Percentiles rank a stretch among this genome's conserved stretches.
phyloP scores from a whole-genome alignment of 2,888 invertebrate species.

The Aphidius colemani region DNA sequence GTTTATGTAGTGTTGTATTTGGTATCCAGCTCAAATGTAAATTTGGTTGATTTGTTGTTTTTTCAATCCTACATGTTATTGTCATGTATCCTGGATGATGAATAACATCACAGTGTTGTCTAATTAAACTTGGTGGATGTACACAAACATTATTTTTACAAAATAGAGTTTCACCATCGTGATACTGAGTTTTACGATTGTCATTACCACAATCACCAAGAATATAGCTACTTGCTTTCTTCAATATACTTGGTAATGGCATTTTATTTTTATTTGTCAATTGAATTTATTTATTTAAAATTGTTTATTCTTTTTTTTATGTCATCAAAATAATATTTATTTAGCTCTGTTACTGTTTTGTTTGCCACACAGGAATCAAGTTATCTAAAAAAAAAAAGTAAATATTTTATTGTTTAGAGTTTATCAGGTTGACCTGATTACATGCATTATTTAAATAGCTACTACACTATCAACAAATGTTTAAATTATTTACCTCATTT shows the following conservation, averaged over 20 bases:
- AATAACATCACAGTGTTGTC: slow-evolving; percentile 80
- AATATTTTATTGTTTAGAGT: no score
- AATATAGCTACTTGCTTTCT: slow-evolving; percentile 80
- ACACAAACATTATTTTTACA: slow-evolving; percentile 98
- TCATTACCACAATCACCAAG: slow-evolving; percentile 71
- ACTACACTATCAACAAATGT: no score
- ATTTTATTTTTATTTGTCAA: slow-evolving; percentile 56
- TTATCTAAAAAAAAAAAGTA: slow-evolving; percentile 37
- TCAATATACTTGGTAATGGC: slow-evolving; percentile 78
- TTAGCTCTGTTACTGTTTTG: no score
- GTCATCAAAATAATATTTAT: no score
- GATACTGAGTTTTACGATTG: slow-evolving; percentile 65
- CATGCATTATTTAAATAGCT: no score
- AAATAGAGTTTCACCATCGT: slow-evolving; percentile 84
- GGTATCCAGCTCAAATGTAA: slow-evolving; percentile 94
- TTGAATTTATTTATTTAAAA: not conserved
- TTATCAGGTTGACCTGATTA: no score
- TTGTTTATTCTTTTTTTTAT: no score
- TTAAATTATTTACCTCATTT: no score
- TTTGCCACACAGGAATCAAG: no score
- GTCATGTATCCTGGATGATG: slow-evolving; percentile 94
- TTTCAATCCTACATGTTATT: slow-evolving; percentile 81
- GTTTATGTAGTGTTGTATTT: slow-evolving; percentile 84
- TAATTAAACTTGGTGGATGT: slow-evolving; percentile 85
- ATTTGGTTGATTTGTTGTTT: slow-evolving; percentile 77